phyloP scores from a whole-genome alignment of 2,888 invertebrate genomes.

The Argyresthia albistria region DNA sequence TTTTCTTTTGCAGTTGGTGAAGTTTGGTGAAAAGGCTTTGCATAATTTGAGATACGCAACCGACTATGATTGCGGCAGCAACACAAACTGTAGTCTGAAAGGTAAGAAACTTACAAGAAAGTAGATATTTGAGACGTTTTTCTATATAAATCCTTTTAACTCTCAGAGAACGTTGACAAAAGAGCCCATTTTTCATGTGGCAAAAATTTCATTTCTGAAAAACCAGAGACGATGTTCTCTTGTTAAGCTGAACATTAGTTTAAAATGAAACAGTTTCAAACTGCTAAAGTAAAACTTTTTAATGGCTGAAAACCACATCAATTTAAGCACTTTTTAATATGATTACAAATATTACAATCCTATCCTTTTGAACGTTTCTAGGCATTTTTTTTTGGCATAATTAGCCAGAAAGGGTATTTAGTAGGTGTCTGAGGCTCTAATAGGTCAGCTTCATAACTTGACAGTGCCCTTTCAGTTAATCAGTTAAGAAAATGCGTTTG shows the following conservation, averaged over 20 bases:
- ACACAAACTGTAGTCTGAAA: slow-evolving; percentile 49
- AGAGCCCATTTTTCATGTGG: slow-evolving; percentile 32
- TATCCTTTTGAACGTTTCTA: too few species aligned
- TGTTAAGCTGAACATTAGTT: slow-evolving; percentile 13
- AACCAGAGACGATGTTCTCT: slow-evolving; percentile 15
- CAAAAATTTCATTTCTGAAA: slow-evolving; percentile 16
- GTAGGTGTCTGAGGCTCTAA: too few species aligned
- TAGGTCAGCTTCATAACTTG: too few species aligned
- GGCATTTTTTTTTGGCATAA: too few species aligned
- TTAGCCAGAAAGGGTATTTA: too few species aligned
- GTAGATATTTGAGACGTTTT: slow-evolving; percentile 26
- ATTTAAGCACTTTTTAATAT: slow-evolving; percentile 8
- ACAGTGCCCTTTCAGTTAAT: too few species aligned
- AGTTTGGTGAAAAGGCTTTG: slow-evolving; percentile 47
- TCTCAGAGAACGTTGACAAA: slow-evolving; percentile 1
- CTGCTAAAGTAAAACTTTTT: slow-evolving; percentile 2
- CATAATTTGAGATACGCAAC: slow-evolving; percentile 49
- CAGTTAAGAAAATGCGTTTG: too few species aligned
- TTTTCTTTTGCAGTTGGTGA: slow-evolving; percentile 46
- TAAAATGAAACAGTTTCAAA: slow-evolving; percentile 7
- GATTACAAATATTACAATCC: too few species aligned
- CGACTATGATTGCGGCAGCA: slow-evolving; percentile 53
- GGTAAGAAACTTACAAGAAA: slow-evolving; percentile 29
- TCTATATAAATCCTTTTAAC: slow-evolving; percentile 13
- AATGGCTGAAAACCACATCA: slow-evolving; percentile 8